Percentiles rank a stretch among this genome's conserved stretches.
Conservation (phyloP, 2,888 invertebrate genomes). For the Philhelius pedissequus region DNA sequence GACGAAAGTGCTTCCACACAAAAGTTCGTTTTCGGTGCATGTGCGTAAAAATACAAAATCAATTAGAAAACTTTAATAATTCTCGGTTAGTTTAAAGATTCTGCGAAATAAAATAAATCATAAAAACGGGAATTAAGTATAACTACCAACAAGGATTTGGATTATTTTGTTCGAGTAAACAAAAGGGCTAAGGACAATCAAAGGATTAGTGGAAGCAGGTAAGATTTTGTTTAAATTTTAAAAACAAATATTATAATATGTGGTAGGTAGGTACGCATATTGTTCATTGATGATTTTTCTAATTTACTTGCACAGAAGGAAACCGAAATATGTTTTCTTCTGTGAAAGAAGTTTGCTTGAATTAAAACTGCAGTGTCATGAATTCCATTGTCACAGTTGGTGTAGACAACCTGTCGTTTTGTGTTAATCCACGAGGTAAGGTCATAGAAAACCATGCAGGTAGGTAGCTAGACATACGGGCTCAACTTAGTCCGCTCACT, state of each 20-base stretch:
- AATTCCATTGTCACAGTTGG: too few relatives aligned
- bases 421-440: too few relatives aligned
- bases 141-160: not conserved
- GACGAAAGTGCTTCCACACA: conserved; percentile 38
- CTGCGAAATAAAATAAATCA: not conserved
- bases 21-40: conserved; percentile 31
- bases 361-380: too few relatives aligned
- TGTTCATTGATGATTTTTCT: too few relatives aligned
- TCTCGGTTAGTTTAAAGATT: not conserved
- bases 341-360: too few relatives aligned
- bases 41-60: conserved; percentile 35
- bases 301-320: too few relatives aligned
- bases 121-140: not conserved
- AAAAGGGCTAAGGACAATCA: not conserved
- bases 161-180: not conserved
- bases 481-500: too few relatives aligned
- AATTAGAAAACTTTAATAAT: not conserved
- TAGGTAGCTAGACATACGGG: too few relatives aligned
- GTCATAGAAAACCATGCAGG: too few relatives aligned
- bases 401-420: too few relatives aligned
- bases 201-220: conserved; percentile 46
- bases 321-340: too few relatives aligned
- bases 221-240: not conserved
- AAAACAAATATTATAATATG: not conserved
- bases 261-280: not conserved